phyloP scores from a whole-genome alignment of 1,140 invertebrate species.

The Tribolium castaneum region DNA sequence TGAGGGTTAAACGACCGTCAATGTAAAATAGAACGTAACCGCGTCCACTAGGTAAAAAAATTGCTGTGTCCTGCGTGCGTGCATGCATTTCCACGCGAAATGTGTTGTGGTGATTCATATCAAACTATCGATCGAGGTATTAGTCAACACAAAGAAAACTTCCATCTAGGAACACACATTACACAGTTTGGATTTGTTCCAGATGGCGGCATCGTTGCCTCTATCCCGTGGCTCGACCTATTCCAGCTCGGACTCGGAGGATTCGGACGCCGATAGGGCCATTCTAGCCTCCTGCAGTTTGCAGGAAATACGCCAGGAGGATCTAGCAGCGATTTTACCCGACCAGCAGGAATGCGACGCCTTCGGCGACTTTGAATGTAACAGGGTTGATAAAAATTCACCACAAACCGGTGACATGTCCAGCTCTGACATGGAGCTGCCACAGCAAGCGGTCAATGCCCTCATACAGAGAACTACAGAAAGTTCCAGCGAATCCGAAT shows the following conservation, averaged over 20 bases:
- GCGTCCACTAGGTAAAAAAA: neutral
- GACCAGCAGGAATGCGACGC: conserved; percentile 71
- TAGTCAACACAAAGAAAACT: neutral
- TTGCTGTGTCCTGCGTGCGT: conserved; percentile 7
- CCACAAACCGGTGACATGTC: conserved; percentile 66
- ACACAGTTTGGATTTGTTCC: conserved; percentile 44
- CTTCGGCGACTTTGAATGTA: conserved; percentile 72
- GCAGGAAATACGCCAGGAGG: conserved; percentile 75
- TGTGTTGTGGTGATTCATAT: conserved; percentile 33
- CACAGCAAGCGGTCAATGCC: conserved; percentile 75
- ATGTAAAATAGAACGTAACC: conserved; percentile 20
- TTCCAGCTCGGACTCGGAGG: conserved; percentile 61
- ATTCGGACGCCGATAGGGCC: conserved; percentile 58
- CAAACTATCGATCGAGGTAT: conserved; percentile 35
- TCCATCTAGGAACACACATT: too few relatives aligned
- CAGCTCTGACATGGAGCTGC: conserved; percentile 77
- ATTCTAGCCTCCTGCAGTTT: conserved; percentile 61
- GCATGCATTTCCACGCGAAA: conserved; percentile 32
- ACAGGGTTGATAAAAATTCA: conserved; percentile 56
- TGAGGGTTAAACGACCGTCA: conserved; percentile 26
- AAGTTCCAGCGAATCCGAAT: conserved; percentile 71
- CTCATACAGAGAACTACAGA: conserved; percentile 75
- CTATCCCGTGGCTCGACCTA: conserved; percentile 58
- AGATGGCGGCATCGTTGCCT: conserved; percentile 61
- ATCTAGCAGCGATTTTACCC: conserved; percentile 74